These are phyloP conservation scores for Hormiphora californensis DNA, from an alignment of 37 sponge, comb jelly and placozoan genomes.

Conservation along the genomic window DNA sequence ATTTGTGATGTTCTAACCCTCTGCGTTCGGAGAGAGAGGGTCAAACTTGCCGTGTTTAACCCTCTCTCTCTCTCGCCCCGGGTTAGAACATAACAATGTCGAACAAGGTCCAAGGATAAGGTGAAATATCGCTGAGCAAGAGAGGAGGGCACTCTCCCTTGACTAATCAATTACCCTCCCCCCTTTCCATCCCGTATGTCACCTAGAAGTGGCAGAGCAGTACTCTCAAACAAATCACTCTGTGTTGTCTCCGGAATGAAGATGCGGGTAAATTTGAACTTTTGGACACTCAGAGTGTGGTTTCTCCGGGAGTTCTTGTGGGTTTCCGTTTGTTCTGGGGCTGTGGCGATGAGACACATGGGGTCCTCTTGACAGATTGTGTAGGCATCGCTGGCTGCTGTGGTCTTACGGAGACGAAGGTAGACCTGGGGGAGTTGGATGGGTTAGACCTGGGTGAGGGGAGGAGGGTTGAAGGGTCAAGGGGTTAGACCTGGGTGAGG, in stretches of 20 bases:
- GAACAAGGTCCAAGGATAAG: no score
- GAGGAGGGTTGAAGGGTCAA: no score
- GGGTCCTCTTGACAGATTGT: background rate
- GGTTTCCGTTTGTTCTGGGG: background rate
- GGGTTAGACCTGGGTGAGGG: no score
- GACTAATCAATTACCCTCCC: no score
- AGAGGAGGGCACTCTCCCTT: no score
- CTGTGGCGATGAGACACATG: background rate
- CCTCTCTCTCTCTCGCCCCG: no score
- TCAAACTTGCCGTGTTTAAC: no score
- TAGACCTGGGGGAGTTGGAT: background rate
- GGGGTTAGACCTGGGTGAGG: no score
- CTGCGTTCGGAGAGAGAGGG: no score
- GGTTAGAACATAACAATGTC: no score
- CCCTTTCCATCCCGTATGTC: background rate
- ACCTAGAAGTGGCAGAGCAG: conserved; percentile 37
- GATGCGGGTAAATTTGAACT: conserved; percentile 12
- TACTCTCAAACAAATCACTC: background rate
- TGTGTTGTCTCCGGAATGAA: background rate
- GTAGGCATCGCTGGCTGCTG: background rate
- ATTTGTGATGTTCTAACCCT: no score
- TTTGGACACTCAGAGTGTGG: conserved; percentile 12
- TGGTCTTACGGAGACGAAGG: background rate
- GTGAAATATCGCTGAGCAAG: no score
- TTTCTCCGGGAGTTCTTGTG: conserved; percentile 9